Evolutionary conservation across 2,797 vertebrate genomes (phyloP).

Genomic region (Poecilia picta): DNA sequence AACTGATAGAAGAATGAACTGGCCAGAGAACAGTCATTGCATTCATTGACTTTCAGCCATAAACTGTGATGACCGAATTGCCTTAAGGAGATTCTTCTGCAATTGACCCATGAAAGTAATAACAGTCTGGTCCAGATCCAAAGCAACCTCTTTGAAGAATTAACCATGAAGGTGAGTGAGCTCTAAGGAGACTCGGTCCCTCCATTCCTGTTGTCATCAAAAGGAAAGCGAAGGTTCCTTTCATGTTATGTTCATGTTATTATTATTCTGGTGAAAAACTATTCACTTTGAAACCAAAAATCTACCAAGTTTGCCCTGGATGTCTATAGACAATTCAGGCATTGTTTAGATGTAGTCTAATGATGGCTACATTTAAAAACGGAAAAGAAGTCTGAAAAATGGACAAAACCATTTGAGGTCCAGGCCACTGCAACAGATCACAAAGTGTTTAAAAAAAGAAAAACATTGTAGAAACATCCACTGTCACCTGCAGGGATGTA

Average conservation of each 20-base stretch:
- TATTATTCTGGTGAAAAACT: too few species aligned
- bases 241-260: neutral
- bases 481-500: neutral
- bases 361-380: neutral
- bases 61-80: neutral
- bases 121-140: neutral
- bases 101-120: neutral
- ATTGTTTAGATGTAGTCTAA: neutral
- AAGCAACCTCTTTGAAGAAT: neutral
- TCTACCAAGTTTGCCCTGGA: neutral
- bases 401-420: neutral
- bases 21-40: neutral
- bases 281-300: neutral
- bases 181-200: neutral
- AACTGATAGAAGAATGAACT: neutral
- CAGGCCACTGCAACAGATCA: neutral
- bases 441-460: neutral
- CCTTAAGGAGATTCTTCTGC: neutral
- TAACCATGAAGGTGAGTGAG: neutral
- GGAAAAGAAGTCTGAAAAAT: neutral
- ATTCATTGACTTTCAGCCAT: neutral
- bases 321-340: neutral
- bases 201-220: neutral
- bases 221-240: neutral
- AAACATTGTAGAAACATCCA: neutral